Evolutionary conservation across 2,888 invertebrate species (phyloP).

Genomic region (Leucophora obtusa): DNA sequence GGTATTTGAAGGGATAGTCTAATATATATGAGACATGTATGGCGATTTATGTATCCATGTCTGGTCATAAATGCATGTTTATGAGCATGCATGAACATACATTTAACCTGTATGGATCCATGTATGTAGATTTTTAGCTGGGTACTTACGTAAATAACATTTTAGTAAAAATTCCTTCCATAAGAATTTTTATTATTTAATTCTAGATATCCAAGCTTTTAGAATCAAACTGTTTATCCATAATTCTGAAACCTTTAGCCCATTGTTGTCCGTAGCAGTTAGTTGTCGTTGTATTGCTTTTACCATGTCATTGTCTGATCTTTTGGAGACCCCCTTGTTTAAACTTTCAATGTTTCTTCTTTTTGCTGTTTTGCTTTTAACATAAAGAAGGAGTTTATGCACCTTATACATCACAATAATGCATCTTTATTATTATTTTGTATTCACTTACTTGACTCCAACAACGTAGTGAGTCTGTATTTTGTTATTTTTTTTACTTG

Average conservation of each 20-base stretch:
- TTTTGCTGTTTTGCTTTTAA: neutral
- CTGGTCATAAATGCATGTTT: too few species aligned
- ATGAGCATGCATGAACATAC: too few species aligned
- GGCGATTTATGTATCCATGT: too few species aligned
- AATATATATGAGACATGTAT: too few species aligned
- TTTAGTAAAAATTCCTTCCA: too few species aligned
- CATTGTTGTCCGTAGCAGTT: neutral
- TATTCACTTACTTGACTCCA: conserved; percentile 24
- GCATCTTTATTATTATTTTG: conserved; percentile 35
- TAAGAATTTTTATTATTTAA: too few species aligned
- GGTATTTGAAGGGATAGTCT: too few species aligned
- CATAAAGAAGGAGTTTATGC: conserved; percentile 37
- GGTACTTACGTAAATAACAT: too few species aligned
- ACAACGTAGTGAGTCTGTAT: conserved; percentile 21
- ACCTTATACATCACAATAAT: conserved; percentile 41
- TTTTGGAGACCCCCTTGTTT: conserved; percentile 18
- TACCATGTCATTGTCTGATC: conserved; percentile 35
- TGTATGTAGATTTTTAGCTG: too few species aligned
- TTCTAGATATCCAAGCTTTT: too few species aligned
- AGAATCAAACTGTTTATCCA: too few species aligned
- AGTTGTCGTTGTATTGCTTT: neutral
- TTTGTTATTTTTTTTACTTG: conserved; percentile 7
- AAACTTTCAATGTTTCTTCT: conserved; percentile 1
- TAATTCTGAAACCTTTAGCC: neutral
- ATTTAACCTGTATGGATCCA: too few species aligned